A percentile compares a stretch with the other conserved stretches of the same genome.
Conservation (phyloP, 2,888 invertebrate genomes). For the Cosmopolites sordidus region DNA sequence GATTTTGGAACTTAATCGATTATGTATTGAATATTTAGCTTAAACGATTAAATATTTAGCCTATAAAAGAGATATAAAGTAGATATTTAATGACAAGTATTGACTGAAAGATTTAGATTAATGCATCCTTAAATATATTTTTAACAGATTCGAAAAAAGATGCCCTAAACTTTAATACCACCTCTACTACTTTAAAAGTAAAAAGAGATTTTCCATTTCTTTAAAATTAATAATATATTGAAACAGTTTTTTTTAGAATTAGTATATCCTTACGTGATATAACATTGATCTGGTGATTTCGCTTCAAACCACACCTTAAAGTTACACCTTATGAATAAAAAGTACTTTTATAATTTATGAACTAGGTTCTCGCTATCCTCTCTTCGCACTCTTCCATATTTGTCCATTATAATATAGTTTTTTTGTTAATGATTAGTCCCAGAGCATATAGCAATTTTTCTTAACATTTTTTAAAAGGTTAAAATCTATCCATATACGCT, state of each 20-base stretch:
- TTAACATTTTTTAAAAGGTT: neutral
- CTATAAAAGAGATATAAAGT: too few relatives aligned
- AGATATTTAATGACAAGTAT: too few relatives aligned
- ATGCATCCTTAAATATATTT: slow-evolving; percentile 42
- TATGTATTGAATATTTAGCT: too few relatives aligned
- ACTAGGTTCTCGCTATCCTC: neutral
- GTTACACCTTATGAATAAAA: slow-evolving; percentile 11
- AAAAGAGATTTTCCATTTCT: slow-evolving; percentile 3
- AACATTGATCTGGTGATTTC: slow-evolving; percentile 25
- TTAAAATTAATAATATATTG: slow-evolving; percentile 8
- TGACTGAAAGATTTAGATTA: slow-evolving; percentile 38
- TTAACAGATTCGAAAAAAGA: slow-evolving; percentile 31
- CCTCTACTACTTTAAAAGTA: slow-evolving; percentile 13
- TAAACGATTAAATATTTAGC: too few relatives aligned
- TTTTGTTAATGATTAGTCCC: neutral
- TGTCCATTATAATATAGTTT: neutral
- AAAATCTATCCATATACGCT: neutral
- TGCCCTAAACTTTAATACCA: slow-evolving; percentile 43
- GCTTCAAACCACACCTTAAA: slow-evolving; percentile 22
- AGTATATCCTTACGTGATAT: slow-evolving; percentile 24
- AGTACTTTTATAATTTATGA: slow-evolving; percentile 7
- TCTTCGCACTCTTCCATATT: neutral
- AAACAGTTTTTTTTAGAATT: slow-evolving; percentile 23
- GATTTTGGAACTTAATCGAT: too few relatives aligned
- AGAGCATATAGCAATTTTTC: neutral